Conservation (phyloP, 2,888 invertebrate species). For the Auanema sp. region DNA sequence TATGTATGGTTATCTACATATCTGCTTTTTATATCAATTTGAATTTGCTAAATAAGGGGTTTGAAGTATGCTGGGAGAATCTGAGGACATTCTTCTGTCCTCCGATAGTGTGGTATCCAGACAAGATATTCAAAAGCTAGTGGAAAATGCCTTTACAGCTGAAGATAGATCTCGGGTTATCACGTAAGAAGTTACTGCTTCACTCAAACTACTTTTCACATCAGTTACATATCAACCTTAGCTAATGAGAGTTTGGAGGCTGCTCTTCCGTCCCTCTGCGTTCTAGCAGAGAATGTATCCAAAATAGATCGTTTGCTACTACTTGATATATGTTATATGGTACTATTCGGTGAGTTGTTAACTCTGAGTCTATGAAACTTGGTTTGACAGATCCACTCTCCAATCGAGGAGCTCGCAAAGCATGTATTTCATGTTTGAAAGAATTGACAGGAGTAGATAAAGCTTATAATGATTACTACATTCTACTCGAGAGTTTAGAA, state of each 20-base stretch:
- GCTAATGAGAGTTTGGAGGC: slow-evolving; percentile 14
- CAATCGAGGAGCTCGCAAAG: slow-evolving; percentile 31
- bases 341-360: slow-evolving; percentile 3
- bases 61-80: too few relatives aligned
- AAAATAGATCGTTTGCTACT: too few relatives aligned
- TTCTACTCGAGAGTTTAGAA: slow-evolving; percentile 40
- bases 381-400: slow-evolving; percentile 23
- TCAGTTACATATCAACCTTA: slow-evolving; percentile 17
- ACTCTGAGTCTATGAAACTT: slow-evolving; percentile 15
- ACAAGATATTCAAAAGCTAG: too few relatives aligned
- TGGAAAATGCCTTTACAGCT: too few relatives aligned
- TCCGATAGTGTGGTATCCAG: too few relatives aligned
- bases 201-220: background rate
- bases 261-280: slow-evolving; percentile 30
- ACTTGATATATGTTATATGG: too few relatives aligned
- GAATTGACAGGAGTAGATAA: slow-evolving; percentile 10
- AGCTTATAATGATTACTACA: slow-evolving; percentile 31
- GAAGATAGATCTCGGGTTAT: too few relatives aligned
- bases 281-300: slow-evolving; percentile 18
- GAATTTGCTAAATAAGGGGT: too few relatives aligned
- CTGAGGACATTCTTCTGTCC: too few relatives aligned
- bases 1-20: too few relatives aligned
- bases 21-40: too few relatives aligned
- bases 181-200: too few relatives aligned
- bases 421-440: slow-evolving; percentile 40